Percentiles rank a stretch among this genome's conserved stretches.
Conservation (phyloP, 2,888 invertebrate species). For the Campaea margaritaria region DNA sequence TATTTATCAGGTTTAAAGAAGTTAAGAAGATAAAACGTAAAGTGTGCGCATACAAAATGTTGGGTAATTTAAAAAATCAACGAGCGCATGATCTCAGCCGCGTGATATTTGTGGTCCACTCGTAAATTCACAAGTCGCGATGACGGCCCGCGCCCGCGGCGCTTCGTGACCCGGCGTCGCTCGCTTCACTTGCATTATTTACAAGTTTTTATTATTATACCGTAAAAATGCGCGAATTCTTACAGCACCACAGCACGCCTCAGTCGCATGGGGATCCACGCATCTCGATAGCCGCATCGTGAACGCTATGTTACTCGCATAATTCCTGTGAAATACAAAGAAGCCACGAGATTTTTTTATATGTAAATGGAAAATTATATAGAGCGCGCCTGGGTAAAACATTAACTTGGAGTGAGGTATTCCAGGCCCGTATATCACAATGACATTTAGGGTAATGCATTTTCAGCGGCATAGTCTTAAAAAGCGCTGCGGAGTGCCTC, state of each 20-base stretch:
- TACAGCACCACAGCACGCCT: conserved; percentile 64
- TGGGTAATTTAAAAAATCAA: conserved; percentile 50
- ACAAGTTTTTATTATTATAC: conserved; percentile 77
- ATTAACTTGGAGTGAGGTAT: conserved; percentile 29
- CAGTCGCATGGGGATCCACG: conserved; percentile 78
- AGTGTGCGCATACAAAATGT: background rate
- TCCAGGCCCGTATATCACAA: conserved; percentile 49
- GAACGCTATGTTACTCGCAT: conserved; percentile 60
- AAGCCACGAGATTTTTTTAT: conserved; percentile 40
- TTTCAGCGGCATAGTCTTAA: conserved; percentile 54
- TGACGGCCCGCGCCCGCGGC: conserved; percentile 75
- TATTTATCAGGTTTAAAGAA: background rate
- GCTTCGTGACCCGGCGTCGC: conserved; percentile 77
- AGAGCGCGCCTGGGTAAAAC: conserved; percentile 21
- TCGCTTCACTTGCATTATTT: conserved; percentile 76
- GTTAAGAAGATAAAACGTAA: background rate
- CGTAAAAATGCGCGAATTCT: conserved; percentile 81
- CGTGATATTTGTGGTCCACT: conserved; percentile 65
- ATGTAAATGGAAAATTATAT: conserved; percentile 47
- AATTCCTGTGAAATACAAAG: conserved; percentile 45
- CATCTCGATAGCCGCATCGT: conserved; percentile 77
- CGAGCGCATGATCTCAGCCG: conserved; percentile 57
- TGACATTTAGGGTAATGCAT: conserved; percentile 57
- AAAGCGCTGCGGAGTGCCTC: conserved; percentile 56
- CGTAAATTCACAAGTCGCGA: conserved; percentile 77